Percentiles rank a stretch among this genome's conserved stretches.
These are phyloP conservation scores for Paratilapia polleni DNA, from an alignment of 2,113 vertebrate genomes.

Conservation along the genomic window DNA sequence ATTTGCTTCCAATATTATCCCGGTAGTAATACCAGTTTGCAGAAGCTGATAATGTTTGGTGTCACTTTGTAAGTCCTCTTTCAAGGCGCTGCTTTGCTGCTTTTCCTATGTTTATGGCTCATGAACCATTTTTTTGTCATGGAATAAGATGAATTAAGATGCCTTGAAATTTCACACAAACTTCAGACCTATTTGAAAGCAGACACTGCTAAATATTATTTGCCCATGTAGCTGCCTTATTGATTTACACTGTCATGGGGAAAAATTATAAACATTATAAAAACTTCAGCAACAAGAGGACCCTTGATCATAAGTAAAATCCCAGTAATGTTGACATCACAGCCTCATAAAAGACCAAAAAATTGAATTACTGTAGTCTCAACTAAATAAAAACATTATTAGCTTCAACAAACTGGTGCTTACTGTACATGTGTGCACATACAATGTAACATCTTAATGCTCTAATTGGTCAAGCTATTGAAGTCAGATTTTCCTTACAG, in stretches of 20 bases:
- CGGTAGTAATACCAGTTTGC: neutral
- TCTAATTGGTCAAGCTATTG: slow-evolving; percentile 57
- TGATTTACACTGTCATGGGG: neutral
- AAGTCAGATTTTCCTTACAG: slow-evolving; percentile 56
- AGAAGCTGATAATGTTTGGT: slow-evolving; percentile 1
- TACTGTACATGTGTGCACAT: neutral
- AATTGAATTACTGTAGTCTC: neutral
- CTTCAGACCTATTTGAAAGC: neutral
- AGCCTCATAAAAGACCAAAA: neutral
- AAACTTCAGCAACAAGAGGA: neutral
- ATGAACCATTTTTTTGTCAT: neutral
- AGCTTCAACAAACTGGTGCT: slow-evolving; percentile 17
- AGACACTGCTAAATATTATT: neutral
- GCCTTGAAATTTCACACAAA: neutral
- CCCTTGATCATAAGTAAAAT: neutral
- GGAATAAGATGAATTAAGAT: neutral
- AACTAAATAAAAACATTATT: neutral
- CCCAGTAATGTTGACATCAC: neutral
- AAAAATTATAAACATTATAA: neutral
- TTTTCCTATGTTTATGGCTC: neutral
- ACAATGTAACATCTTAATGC: neutral
- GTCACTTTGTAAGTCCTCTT: neutral
- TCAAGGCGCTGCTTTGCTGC: neutral
- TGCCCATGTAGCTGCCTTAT: slow-evolving; percentile 5
- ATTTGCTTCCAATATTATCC: neutral